Conservation (phyloP, 2,888 invertebrate genomes). For the Sarcophaga caerulescens region DNA sequence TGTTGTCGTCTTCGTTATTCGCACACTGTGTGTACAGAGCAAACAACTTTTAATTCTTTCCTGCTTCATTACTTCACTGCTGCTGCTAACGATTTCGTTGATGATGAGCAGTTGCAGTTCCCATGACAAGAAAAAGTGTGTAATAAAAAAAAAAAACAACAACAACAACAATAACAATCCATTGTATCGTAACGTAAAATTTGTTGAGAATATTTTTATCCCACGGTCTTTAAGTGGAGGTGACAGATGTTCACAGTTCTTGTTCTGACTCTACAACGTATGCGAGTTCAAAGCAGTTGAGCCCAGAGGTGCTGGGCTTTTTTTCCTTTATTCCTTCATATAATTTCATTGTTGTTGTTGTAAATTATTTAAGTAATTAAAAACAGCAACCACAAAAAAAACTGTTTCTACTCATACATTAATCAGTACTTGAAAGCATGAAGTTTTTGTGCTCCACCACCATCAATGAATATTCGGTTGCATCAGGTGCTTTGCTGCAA, state of each 20-base stretch:
- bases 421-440: background rate
- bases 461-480: slow-evolving; percentile 47
- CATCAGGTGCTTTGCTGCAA: slow-evolving; percentile 43
- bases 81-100: background rate
- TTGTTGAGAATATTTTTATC: slow-evolving; percentile 75
- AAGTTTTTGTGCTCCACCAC: background rate
- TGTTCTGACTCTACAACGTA: slow-evolving; percentile 1
- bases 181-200: slow-evolving; percentile 70
- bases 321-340: background rate
- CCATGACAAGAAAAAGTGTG: slow-evolving; percentile 75
- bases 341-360: slow-evolving; percentile 51
- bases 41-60: slow-evolving; percentile 31
- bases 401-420: background rate
- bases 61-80: slow-evolving; percentile 1
- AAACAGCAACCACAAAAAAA: background rate
- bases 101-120: slow-evolving; percentile 77
- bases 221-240: slow-evolving; percentile 75
- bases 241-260: slow-evolving; percentile 80
- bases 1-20: background rate
- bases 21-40: background rate
- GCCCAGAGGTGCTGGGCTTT: slow-evolving; percentile 47
- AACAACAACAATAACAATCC: slow-evolving; percentile 56
- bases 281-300: background rate
- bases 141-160: slow-evolving; percentile 38
- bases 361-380: slow-evolving; percentile 64